A percentile compares a stretch with the other conserved stretches of the same genome.
phyloP scores from a whole-genome alignment of 2,888 invertebrate species.

The Orthosia gracilis region DNA sequence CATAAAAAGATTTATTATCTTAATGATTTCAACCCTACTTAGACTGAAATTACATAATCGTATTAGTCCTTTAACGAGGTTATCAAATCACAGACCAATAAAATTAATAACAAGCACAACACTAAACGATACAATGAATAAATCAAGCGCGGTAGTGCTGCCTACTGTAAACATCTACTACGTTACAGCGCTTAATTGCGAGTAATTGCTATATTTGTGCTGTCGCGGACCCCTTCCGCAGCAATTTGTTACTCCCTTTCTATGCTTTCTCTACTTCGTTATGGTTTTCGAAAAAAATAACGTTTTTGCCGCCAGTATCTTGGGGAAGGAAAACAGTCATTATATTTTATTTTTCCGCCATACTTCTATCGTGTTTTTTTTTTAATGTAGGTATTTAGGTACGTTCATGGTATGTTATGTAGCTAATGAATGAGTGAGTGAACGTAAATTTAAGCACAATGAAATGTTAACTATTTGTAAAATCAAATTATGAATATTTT shows the following conservation, averaged over 20 bases:
- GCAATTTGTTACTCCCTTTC: constrained; percentile 56
- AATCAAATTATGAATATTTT: too few relatives aligned
- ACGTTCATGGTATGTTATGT: background rate
- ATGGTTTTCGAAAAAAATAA: constrained; percentile 25
- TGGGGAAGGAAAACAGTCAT: constrained; percentile 31
- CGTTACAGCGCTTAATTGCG: constrained; percentile 60
- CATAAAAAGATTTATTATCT: background rate
- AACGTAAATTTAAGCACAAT: background rate
- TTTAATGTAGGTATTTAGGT: background rate
- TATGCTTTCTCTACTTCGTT: constrained; percentile 35
- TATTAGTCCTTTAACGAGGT: background rate
- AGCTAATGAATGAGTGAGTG: background rate
- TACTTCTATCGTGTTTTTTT: constrained; percentile 8
- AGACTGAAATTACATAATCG: background rate
- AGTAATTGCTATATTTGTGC: constrained; percentile 65
- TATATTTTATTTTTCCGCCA: constrained; percentile 39
- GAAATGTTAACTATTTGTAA: background rate
- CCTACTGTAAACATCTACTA: constrained; percentile 31
- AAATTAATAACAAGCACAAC: constrained; percentile 30
- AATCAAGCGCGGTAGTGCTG: constrained; percentile 39
- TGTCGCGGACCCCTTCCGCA: constrained; percentile 23
- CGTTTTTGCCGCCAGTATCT: constrained; percentile 24
- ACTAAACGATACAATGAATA: constrained; percentile 51
- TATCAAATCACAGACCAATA: constrained; percentile 35
- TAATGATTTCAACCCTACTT: background rate